Percentiles rank a stretch among this genome's conserved stretches.
These are phyloP conservation scores for Coracias cyanogaster DNA, from an alignment of 2,797 vertebrate genomes.

Conservation along the genomic window DNA sequence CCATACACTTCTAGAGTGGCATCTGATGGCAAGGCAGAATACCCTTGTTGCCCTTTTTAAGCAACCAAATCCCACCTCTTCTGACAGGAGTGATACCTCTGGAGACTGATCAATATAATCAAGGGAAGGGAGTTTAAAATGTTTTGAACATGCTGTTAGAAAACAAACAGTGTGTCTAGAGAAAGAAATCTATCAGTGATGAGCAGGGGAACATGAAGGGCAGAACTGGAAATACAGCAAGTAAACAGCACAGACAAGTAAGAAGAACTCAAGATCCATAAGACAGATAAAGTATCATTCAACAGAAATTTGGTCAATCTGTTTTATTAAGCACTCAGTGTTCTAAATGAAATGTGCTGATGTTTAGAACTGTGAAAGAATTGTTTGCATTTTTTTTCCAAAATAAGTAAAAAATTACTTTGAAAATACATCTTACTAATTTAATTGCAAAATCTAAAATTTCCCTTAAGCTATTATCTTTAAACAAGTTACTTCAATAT, in stretches of 20 bases:
- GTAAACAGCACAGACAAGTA: neutral
- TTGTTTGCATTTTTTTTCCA: fast-evolving
- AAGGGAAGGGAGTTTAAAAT: neutral
- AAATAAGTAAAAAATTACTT: neutral
- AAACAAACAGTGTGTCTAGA: neutral
- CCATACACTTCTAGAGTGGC: neutral
- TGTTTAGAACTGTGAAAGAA: neutral
- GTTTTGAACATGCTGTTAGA: neutral
- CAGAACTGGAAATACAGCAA: neutral
- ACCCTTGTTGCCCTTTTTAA: neutral
- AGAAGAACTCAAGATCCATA: neutral
- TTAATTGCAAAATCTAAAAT: neutral
- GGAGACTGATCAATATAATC: neutral
- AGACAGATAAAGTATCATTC: neutral
- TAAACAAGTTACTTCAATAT: neutral
- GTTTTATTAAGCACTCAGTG: neutral
- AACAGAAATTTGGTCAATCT: neutral
- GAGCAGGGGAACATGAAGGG: neutral
- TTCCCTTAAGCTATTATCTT: neutral
- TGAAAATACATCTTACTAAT: neutral
- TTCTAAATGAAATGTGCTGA: neutral
- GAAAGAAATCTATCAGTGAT: neutral
- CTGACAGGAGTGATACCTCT: neutral
- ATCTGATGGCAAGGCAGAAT: neutral
- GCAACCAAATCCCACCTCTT: neutral